Evolutionary conservation across 2,797 vertebrate genomes (phyloP), one percentile per base, ranked within the genome.

Genomic region (Enteromius fasciolatus): DNA sequence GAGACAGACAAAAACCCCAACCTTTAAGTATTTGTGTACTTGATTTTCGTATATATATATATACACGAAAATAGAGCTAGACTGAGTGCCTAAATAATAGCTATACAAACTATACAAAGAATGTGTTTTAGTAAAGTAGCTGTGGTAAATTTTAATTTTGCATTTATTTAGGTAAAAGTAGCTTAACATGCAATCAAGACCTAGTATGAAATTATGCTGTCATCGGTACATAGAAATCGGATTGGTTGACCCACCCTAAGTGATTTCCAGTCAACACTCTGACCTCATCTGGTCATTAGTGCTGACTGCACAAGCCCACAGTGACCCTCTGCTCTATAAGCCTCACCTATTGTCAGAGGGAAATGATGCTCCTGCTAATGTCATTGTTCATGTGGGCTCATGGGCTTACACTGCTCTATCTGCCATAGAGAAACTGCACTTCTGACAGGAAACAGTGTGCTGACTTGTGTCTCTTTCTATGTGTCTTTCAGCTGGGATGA

Each of bases 401-500:
- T 52, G 20, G 31, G 41, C 12, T 74, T 31, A 28, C 54, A 66
- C 46, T 28, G 75, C 18, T 41, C 23, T 59, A 75, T 63, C 69
- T 76, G 46, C 20, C 57, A 78, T 59, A 85, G 31, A 63, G 33
- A 84, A 73, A 83, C 28, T 69, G 76, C 78, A 84, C 57, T 76
- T 81, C 61, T 76, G 23, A 74, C 79, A 85, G 20, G 84, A 87
- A 85, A 54, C 84, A 73, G 85, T 90, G 87, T 91, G 89, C 78
- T 88, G 83, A 87, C 85, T 86, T 86, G 28, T 88, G 84, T 85
- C 68, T 87, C 75, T 87, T 39, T 80, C 44, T 77, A 61, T 86
- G 17, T 85, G 18, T 80, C 54, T 52, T 81, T 54, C 94, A 99
- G 98, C 97, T 90, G 97, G 98, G 61, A 97, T 99, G 97, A 99